Base-by-base conservation (phyloP, 2,113 vertebrate genomes). In the Myotis yumanensis region DNA sequence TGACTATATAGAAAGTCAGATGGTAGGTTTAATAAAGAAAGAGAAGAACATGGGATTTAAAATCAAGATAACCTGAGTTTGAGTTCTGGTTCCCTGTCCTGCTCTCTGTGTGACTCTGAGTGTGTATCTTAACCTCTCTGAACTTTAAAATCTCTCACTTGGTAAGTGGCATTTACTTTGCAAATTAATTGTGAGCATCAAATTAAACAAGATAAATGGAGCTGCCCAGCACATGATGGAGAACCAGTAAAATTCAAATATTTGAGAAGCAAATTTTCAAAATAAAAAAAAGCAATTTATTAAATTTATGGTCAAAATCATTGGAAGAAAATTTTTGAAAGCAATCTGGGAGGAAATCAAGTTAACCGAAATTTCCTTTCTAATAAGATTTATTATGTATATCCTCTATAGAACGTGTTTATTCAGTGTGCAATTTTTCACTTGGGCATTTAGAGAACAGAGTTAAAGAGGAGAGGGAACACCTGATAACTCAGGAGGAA, bases 261-360 rank as follows among this genome's bases (percentile, higher is more conserved):
- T 64, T 57, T 93, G 43, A 59, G n/a, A 7, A 94, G 18, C 77
- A 86, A 95, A 77, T 83, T 94, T 96, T 90, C 85, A 68, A 93
- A 97, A 71, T 76, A 25, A 83, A 81, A 37, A 81, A 37, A 46
- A 94, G 28, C 46, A 69, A 66, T 90, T 51, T 68, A 64, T 92
- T 93, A 54, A 93, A 86, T 83, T 71, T 86, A 85, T 69, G 52
- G 7, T 86, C 23, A 88, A 91, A 91, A 69, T 23, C 18, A 77
- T 54, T 92, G 52, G 32, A 62, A 52, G 90, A 94, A 89, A 89
- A 62, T 83, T 76, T 73, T 87, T 80, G 37, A 77, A 25, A 86
- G 66, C 23, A 86, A 91, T 43, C 0, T 1, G 2, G 15, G 46
- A 80, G 77, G 46, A 94, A 86, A 90, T 89, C 72, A 71, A 15